Evolutionary conservation across 64 coral and sea anemone genomes (phyloP), one percentile per base, ranked within the genome.

Genomic region (Stichodactyla helianthus): DNA sequence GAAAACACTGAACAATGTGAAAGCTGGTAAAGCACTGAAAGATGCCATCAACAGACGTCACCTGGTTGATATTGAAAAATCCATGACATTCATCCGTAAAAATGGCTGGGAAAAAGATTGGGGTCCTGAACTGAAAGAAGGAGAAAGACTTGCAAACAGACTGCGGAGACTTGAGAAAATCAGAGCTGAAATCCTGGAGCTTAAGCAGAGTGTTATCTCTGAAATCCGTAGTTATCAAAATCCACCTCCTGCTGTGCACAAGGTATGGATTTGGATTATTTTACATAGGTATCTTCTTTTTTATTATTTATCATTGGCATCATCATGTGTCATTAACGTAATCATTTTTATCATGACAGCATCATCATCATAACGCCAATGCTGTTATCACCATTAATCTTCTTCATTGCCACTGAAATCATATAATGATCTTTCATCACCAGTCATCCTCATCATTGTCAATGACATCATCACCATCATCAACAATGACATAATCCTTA

Each of bases 141-240:
- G 85, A 87, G 97, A 99, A 62, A 99, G 92, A 86, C 82, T 99
- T 19, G 97, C 93, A 11, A 92, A 91, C 26, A 79, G 97, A 51
- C 67, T 99, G 77, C 86, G 89, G 54, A 92, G 93, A 56, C 93
- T 99, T 54, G 97, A 99, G 64, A 92, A 88, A 90, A 59, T 99
- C 23, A 87, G 89, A 52, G 88, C 93, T 52, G 97, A 99, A 90
- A 99, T 99, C 22, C 82, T 99, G 28, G 97, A 99, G 83, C 82
- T 99, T 0, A 99, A 99, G 64, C 97, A 99, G 68, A 99, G 97
- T 85, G 92, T 92, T 12, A 99, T 99, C 82, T 93, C 90, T 19
- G 97, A 99, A 71, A 99, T 99, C 81, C 86, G 97, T 68, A 99
- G 97, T 59, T 99, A 99, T 81, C 85, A 86, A 16, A 99, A 99